phyloP scores from a whole-genome alignment of 2,113 vertebrate species.

The Megalops atlanticus region DNA sequence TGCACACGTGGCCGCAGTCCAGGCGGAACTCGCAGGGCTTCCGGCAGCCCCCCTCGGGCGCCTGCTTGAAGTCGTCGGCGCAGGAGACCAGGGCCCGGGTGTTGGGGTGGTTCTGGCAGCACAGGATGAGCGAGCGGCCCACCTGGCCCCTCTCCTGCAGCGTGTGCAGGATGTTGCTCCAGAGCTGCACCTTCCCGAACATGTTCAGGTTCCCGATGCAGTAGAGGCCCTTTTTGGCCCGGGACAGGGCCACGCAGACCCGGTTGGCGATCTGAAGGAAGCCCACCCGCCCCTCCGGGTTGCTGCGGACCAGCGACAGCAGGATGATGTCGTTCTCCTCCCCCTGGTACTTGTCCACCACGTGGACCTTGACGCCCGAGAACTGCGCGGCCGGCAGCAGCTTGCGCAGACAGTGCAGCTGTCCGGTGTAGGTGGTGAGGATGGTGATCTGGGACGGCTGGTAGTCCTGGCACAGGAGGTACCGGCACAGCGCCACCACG shows the following conservation, averaged over 20 bases:
- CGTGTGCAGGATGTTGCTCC: constrained; percentile 84
- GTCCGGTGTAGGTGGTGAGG: constrained; percentile 90
- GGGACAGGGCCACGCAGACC: constrained; percentile 89
- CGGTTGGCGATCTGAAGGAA: constrained; percentile 90
- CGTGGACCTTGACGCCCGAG: constrained; percentile 84
- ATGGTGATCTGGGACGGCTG: constrained; percentile 89
- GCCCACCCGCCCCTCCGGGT: constrained; percentile 74
- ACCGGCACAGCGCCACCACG: constrained; percentile 83
- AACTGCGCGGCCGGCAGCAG: constrained; percentile 80
- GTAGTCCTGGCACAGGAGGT: constrained; percentile 86
- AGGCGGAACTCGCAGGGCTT: constrained; percentile 84
- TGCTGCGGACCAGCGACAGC: constrained; percentile 91
- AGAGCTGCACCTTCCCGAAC: constrained; percentile 79
- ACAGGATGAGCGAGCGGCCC: constrained; percentile 72
- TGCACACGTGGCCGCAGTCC: constrained; percentile 86
- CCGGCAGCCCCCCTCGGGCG: constrained; percentile 88
- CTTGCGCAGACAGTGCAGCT: constrained; percentile 83
- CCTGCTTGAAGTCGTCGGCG: constrained; percentile 76
- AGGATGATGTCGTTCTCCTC: constrained; percentile 94
- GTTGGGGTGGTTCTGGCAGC: constrained; percentile 88
- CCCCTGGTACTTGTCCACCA: constrained; percentile 96
- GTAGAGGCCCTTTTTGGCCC: constrained; percentile 90
- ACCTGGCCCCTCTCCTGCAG: constrained; percentile 73
- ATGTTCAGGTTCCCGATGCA: constrained; percentile 85
- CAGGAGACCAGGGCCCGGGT: constrained; percentile 68